Conservation (phyloP, 2,797 vertebrate species). For the Tamandua tetradactyla region DNA sequence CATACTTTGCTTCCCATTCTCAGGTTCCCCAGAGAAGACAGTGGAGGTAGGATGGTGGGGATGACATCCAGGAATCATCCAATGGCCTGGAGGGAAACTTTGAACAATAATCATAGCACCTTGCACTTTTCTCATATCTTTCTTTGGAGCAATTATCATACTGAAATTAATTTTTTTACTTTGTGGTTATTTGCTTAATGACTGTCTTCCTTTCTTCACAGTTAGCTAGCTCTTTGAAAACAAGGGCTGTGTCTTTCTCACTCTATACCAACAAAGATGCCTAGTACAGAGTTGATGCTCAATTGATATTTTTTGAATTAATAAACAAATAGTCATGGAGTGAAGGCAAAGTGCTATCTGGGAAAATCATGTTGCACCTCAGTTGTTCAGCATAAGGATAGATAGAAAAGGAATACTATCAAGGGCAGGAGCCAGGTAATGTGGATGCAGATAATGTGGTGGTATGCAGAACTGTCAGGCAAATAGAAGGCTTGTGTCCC, state of each 20-base stretch:
- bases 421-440: not conserved
- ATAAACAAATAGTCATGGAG: not conserved
- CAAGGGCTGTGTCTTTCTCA: not conserved
- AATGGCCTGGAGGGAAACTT: not conserved
- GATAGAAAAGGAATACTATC: not conserved
- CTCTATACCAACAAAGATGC: not conserved
- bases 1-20: not conserved
- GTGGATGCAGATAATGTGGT: not conserved
- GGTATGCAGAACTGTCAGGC: not conserved
- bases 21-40: not conserved
- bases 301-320: not conserved
- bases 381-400: not conserved
- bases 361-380: not conserved
- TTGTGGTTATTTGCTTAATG: not conserved
- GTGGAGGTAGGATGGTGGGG: accelerated
- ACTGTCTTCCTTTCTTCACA: not conserved
- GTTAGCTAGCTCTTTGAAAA: not conserved
- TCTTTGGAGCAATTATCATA: not conserved
- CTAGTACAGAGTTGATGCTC: not conserved
- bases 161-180: not conserved
- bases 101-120: not conserved
- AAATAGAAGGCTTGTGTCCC: not conserved
- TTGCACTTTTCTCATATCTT: not conserved
- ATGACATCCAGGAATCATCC: not conserved
- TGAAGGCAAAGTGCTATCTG: not conserved